Conservation (phyloP, 2,888 invertebrate genomes). For the Sarcophaga variegata region DNA sequence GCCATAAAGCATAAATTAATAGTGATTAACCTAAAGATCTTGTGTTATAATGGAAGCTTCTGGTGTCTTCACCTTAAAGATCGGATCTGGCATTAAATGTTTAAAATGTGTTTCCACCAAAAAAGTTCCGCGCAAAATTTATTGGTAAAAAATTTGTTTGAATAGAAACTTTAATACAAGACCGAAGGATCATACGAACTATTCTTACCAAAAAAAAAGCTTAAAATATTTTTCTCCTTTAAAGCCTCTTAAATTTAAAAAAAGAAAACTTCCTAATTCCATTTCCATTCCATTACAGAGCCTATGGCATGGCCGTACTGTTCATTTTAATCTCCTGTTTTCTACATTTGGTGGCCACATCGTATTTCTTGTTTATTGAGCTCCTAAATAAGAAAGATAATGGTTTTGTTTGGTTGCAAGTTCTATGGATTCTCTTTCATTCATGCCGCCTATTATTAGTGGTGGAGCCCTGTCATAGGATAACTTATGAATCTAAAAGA, state of each 20-base stretch:
- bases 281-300: constrained; percentile 70
- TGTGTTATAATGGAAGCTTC: too few relatives aligned
- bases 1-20: too few relatives aligned
- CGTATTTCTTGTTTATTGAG: constrained; percentile 83
- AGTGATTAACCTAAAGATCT: too few relatives aligned
- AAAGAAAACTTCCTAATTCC: constrained; percentile 64
- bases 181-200: too few relatives aligned
- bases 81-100: too few relatives aligned
- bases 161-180: too few relatives aligned
- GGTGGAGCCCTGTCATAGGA: constrained; percentile 83
- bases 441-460: constrained; percentile 82
- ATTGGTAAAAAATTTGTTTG: too few relatives aligned
- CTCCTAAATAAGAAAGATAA: constrained; percentile 80
- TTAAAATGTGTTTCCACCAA: too few relatives aligned
- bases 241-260: too few relatives aligned
- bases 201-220: neutral
- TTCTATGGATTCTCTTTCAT: constrained; percentile 83
- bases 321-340: constrained; percentile 83
- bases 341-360: constrained; percentile 82
- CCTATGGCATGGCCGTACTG: constrained; percentile 82
- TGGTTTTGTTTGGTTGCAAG: constrained; percentile 82
- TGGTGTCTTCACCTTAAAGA: too few relatives aligned
- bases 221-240: neutral
- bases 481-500: constrained; percentile 81
- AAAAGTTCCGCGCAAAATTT: too few relatives aligned